Base-by-base conservation (phyloP, 2,888 invertebrate genomes). In the Acleris laterana region DNA sequence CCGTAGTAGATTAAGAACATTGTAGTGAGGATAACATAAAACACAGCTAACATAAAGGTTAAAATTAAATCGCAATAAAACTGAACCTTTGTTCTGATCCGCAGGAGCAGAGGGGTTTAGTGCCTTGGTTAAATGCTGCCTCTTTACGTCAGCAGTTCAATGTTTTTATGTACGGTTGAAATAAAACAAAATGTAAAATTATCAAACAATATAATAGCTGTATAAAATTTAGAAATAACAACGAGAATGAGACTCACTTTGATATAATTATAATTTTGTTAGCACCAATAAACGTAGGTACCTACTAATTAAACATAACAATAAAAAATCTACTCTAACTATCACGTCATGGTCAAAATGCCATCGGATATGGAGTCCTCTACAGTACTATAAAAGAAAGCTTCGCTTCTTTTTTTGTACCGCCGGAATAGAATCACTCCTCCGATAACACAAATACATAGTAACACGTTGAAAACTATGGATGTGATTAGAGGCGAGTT, bases 291-390 rank as follows among this genome's bases (percentile, higher is more conserved):
- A 46, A 22, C 38, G 56, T 57, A 32, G 6, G 25, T 32, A 49
- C n/a, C n/a, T n/a, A n/a, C 19, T 25, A 61, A 56, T 44, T 55
- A 38, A 42, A 60, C 9, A 42, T 42, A 56, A 56, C 44, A 56
- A 56, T 44, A 60, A 44, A 16, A 55, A 44, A 50, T 22, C 16
- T 17, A 52, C 17, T 25, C 38, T 17, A 57, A 5, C 16, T 50
- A 46, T 66, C 66, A 66, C 66, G 66, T 57, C 66, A 66, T 66
- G 38, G 66, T 66, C 19, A 66, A 52, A 52, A 66, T 66, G 19
- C 66, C 66, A 52, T 66, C 66, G n/a, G 66, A 66, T 62, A 66
- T 66, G 3, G 68, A 63, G 20, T 68, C 68, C 20, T 68, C 65
- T 16, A 60, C 61, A 6, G 68, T 63, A n/a, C 57, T 60, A 20